Percentiles rank a stretch among this genome's conserved stretches.
Conservation (phyloP, 2,888 invertebrate species). For the Drosophila subsilvestris region DNA sequence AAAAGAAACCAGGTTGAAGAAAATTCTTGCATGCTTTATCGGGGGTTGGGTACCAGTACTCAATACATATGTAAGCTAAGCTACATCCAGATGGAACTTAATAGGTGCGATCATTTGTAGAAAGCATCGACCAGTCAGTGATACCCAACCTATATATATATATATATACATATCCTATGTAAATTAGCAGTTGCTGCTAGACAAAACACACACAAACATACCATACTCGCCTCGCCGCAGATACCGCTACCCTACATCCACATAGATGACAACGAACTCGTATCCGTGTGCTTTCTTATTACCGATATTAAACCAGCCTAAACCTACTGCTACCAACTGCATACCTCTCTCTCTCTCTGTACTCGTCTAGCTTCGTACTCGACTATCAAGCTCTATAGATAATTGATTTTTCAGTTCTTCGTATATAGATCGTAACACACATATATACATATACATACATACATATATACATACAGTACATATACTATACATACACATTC, state of each 20-base stretch:
- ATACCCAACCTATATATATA: not conserved
- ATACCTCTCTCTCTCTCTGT: not conserved
- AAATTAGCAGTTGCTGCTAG: constrained; percentile 21
- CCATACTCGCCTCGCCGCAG: constrained; percentile 1
- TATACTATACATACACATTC: constrained; percentile 18
- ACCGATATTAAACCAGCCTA: constrained; percentile 32
- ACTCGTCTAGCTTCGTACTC: constrained; percentile 68
- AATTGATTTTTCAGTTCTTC: constrained; percentile 62
- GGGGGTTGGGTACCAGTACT: no score
- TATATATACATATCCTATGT: constrained; percentile 15
- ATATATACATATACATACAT: constrained; percentile 31
- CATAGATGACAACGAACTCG: constrained; percentile 20
- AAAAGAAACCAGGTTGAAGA: not conserved
- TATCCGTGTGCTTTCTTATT: constrained; percentile 65
- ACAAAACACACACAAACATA: constrained; percentile 26
- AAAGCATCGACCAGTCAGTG: not conserved
- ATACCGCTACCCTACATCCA: constrained; percentile 17
- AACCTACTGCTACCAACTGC: constrained; percentile 24
- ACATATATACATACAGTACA: constrained; percentile 8
- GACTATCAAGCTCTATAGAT: constrained; percentile 63
- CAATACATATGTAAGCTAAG: no score
- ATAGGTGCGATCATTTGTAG: not conserved
- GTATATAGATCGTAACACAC: constrained; percentile 54
- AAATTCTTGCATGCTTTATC: not conserved
- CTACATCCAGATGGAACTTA: not conserved